phyloP scores from a whole-genome alignment of 1,140 invertebrate genomes.

The Oryctes rhinoceros region DNA sequence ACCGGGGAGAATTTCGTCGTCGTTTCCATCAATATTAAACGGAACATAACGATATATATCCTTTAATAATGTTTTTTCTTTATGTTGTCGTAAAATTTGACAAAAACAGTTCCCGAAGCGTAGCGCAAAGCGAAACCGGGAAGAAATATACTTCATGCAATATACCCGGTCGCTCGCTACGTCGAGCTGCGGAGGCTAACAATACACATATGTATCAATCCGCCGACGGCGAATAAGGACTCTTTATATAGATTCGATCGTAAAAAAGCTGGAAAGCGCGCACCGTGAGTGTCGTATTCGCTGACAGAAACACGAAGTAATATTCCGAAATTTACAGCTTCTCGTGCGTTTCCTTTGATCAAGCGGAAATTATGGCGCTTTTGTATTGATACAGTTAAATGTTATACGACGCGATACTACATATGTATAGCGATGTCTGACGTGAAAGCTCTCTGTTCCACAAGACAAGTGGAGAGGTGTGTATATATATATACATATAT shows the following conservation, averaged over 20 bases:
- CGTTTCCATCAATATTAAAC: background rate
- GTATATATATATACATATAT: too few relatives aligned
- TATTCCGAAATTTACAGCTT: constrained; percentile 25
- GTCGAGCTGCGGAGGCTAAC: background rate
- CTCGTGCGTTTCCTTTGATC: constrained; percentile 3
- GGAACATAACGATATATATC: constrained; percentile 1
- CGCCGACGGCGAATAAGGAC: background rate
- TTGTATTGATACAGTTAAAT: constrained; percentile 22
- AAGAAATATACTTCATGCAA: background rate
- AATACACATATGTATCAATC: background rate
- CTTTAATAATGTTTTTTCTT: constrained; percentile 10
- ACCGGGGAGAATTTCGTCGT: background rate
- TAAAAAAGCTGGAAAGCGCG: constrained; percentile 26
- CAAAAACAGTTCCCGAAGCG: background rate
- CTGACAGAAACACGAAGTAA: constrained; percentile 27
- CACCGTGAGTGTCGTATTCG: background rate
- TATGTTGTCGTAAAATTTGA: constrained; percentile 10
- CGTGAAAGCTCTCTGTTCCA: background rate
- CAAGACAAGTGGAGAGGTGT: background rate
- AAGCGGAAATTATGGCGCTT: constrained; percentile 19
- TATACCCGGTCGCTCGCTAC: background rate
- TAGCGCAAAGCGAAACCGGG: background rate
- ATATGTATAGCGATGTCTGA: background rate
- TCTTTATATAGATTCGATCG: constrained; percentile 12
- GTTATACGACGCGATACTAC: background rate